Evolutionary conservation across 2,797 vertebrate genomes (phyloP).

Genomic region (Bradypus variegatus): DNA sequence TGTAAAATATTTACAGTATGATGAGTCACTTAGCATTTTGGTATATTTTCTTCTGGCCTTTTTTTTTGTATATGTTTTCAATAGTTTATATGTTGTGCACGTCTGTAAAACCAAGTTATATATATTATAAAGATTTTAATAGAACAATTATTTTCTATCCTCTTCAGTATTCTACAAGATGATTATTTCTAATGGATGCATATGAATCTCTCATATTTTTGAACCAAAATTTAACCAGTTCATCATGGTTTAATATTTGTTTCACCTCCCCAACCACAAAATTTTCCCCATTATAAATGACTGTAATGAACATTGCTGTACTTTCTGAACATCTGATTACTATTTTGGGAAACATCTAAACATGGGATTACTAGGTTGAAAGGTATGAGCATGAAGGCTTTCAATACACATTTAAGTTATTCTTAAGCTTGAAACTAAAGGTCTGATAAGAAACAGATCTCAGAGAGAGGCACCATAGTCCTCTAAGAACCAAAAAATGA

Average conservation of each 20-base stretch:
- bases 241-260: background rate
- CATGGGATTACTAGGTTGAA: background rate
- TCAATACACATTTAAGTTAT: background rate
- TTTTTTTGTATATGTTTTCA: background rate
- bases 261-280: background rate
- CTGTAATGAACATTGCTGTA: background rate
- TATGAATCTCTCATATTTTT: background rate
- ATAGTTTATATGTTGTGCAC: background rate
- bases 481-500: background rate
- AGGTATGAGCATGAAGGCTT: background rate
- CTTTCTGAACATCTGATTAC: background rate
- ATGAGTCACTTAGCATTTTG: background rate
- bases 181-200: background rate
- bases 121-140: background rate
- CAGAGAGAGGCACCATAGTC: background rate
- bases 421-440: slow-evolving; percentile 23
- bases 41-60: background rate
- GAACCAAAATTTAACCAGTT: background rate
- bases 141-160: background rate
- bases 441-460: slow-evolving; percentile 35
- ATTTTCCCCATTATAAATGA: background rate
- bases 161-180: background rate
- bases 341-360: background rate
- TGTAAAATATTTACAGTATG: background rate
- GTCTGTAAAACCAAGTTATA: background rate